Evolutionary conservation across 2,888 invertebrate genomes (phyloP).

Genomic region (Ypsolopha sequella): DNA sequence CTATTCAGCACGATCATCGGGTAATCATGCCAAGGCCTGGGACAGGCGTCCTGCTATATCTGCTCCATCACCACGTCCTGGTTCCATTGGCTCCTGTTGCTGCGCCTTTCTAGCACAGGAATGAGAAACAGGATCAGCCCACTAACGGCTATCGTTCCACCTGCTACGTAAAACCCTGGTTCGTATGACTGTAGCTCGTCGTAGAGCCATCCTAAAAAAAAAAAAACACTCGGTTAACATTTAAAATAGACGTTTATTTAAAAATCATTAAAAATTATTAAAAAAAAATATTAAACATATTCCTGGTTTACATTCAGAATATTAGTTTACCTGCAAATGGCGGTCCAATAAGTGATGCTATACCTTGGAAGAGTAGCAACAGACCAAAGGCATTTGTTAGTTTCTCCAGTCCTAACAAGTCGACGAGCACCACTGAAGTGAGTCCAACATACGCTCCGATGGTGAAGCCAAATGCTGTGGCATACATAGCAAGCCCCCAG

Average conservation of each 20-base stretch:
- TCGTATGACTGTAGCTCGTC: conserved; percentile 84
- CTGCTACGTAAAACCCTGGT: conserved; percentile 91
- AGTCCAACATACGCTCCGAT: conserved; percentile 97
- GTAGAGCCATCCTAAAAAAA: conserved; percentile 81
- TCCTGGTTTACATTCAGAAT: no score
- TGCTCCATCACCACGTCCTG: conserved; percentile 41
- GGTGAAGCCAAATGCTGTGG: conserved; percentile 87
- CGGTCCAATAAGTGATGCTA: conserved; percentile 92
- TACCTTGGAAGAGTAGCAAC: conserved; percentile 91
- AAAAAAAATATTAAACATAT: no score
- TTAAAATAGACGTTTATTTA: no score
- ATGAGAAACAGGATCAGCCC: conserved; percentile 90
- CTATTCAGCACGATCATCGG: conserved; percentile 55
- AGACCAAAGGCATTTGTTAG: conserved; percentile 97
- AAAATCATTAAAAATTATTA: no score
- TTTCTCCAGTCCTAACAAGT: conserved; percentile 91
- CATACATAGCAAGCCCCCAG: conserved; percentile 80
- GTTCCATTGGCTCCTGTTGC: conserved; percentile 24
- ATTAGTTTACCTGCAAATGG: conserved; percentile 86
- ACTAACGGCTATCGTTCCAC: conserved; percentile 86
- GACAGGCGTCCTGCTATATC: conserved; percentile 48
- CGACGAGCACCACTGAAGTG: conserved; percentile 95
- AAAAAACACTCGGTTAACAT: background rate
- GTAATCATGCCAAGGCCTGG: conserved; percentile 23
- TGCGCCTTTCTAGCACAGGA: conserved; percentile 75